phyloP scores from a whole-genome alignment of 1,140 invertebrate species.

The Brachionus sp. region DNA sequence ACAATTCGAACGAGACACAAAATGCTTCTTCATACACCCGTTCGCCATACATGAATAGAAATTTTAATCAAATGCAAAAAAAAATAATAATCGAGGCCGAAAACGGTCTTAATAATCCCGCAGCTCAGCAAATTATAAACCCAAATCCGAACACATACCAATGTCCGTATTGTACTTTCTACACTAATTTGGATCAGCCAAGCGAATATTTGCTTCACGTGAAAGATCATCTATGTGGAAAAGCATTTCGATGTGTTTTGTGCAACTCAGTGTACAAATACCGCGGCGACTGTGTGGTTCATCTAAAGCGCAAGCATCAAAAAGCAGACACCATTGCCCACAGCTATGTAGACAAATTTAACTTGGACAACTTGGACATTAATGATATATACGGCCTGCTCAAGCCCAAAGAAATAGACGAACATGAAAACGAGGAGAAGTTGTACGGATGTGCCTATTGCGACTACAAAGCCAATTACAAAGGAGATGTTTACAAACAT shows the following conservation, averaged over 20 bases:
- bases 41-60: constrained; percentile 3
- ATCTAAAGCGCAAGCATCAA: constrained; percentile 46
- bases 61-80: constrained; percentile 38
- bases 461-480: constrained; percentile 43
- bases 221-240: constrained; percentile 27
- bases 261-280: constrained; percentile 44
- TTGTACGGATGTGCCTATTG: constrained; percentile 44
- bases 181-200: not conserved
- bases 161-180: constrained; percentile 43
- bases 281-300: constrained; percentile 43
- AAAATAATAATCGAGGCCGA: not conserved
- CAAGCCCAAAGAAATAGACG: constrained; percentile 34
- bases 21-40: not conserved
- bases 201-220: constrained; percentile 27
- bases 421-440: constrained; percentile 10
- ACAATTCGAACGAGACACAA: not conserved
- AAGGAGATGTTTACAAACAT: constrained; percentile 44
- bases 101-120: not conserved
- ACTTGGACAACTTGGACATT: constrained; percentile 19
- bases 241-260: constrained; percentile 36
- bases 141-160: constrained; percentile 11
- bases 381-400: constrained; percentile 27
- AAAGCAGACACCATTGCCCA: constrained; percentile 19
- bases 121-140: not conserved
- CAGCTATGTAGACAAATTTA: constrained; percentile 36